These are phyloP conservation scores for Nasonia vitripennis DNA, from an alignment of 1,140 invertebrate genomes.

Conservation along the genomic window DNA sequence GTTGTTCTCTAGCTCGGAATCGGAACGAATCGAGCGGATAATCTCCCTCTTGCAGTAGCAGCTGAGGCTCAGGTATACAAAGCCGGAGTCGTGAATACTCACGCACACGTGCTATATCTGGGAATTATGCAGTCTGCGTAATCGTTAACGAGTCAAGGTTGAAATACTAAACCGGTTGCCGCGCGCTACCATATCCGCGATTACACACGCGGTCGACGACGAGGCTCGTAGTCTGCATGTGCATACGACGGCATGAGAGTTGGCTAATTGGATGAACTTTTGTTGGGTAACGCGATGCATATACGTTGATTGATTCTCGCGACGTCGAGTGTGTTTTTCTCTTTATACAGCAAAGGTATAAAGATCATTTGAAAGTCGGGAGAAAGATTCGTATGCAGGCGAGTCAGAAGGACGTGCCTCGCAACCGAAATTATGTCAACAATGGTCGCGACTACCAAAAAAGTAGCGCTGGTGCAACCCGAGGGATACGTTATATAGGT, in stretches of 20 bases:
- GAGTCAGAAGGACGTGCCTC: background rate
- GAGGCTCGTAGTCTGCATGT: conserved; percentile 3
- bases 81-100: background rate
- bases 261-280: conserved; percentile 32
- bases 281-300: background rate
- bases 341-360: background rate
- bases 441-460: background rate
- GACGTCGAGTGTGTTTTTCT: background rate
- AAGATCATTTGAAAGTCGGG: background rate
- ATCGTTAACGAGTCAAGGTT: conserved; percentile 60
- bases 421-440: conserved; percentile 3
- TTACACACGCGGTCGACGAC: conserved; percentile 51
- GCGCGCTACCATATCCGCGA: conserved; percentile 22
- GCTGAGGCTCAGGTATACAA: background rate
- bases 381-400: background rate
- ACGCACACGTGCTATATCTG: conserved; percentile 12
- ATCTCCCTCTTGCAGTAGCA: background rate
- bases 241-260: background rate
- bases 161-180: conserved; percentile 59
- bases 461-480: background rate
- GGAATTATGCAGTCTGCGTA: conserved; percentile 61
- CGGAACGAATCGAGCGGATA: conserved; percentile 3
- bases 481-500: no score
- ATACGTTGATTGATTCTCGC: background rate
- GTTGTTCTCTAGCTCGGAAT: background rate